Percentiles rank a stretch among this genome's conserved stretches.
These are phyloP conservation scores for Neodon shergylaensis DNA, from an alignment of 2,113 vertebrate genomes.

Conservation along the genomic window DNA sequence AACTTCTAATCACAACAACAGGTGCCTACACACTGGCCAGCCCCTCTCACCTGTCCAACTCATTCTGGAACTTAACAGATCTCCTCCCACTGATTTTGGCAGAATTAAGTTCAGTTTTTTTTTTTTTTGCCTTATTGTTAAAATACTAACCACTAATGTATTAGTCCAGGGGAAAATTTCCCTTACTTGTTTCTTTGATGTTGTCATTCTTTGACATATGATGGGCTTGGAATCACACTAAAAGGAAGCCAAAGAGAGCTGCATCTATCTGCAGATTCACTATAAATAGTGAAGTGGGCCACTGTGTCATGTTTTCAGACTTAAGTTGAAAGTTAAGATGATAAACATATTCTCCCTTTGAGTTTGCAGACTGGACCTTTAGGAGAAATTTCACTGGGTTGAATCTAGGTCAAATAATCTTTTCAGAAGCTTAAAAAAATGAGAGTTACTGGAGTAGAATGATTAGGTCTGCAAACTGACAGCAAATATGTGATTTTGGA, in stretches of 20 bases:
- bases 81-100: neutral
- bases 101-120: neutral
- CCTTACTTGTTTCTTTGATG: neutral
- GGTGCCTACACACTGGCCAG: neutral
- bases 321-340: neutral
- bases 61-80: neutral
- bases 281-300: neutral
- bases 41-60: neutral
- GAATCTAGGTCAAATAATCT: neutral
- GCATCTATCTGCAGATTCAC: too few species aligned
- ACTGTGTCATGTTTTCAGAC: neutral
- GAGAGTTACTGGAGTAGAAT: neutral
- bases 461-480: neutral
- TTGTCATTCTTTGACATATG: neutral
- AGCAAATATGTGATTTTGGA: neutral
- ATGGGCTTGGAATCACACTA: neutral
- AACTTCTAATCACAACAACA: neutral
- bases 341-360: neutral
- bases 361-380: neutral
- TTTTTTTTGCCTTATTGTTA: neutral
- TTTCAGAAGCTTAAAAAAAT: slow-evolving; percentile 10
- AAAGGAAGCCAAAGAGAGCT: neutral
- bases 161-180: neutral
- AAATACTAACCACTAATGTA: neutral
- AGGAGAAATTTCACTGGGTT: neutral